Evolutionary conservation across 2,888 invertebrate species (phyloP), one percentile per base, ranked within the genome.

Genomic region (Phorcus lineatus): DNA sequence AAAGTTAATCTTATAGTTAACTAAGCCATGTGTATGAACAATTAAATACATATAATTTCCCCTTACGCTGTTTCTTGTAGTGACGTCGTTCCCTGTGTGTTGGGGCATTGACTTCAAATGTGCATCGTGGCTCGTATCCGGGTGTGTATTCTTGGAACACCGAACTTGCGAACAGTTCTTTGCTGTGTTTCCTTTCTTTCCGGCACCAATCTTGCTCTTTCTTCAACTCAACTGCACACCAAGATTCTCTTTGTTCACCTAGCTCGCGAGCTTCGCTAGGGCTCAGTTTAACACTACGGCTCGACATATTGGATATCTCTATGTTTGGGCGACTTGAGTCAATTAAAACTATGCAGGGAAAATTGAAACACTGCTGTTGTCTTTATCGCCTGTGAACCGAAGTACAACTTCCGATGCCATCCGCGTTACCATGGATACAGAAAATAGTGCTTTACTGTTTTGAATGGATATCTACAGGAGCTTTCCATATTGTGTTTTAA

Each of bases 141-240:
- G 86, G 86, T 19, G 70, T 74, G n/a, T 85, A 84, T 17, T 80
- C 75, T n/a, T 86, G 83, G 81, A 90, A 90, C 19, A 86, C 87
- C 0, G 85, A 82, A 80, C 89, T 90, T 11, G 77, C 80, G 76
- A 89, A 85, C 40, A 88, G 87, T 13, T 84, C 74, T 40, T 84
- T 80, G 70, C 83, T 79, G 81, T 91, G 91, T 80, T 86, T 84
- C 53, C 91, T 81, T 36, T 86, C 84, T 66, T 88, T 88, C 53
- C 91, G 84, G 81, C 90, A 89, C 90, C 90, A 92, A 78, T 84
- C 89, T 76, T 90, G 88, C 80, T 91, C 91, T 80, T 91, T 91
- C 82, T 88, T 88, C 84, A 84, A 82, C 78, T 91, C 92, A 28
- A 92, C 91, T 0, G 90, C 87, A 83, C 92, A 92, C 91, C 92